phyloP scores from a whole-genome alignment of 2,888 invertebrate species.

The Napeogenes inachia region DNA sequence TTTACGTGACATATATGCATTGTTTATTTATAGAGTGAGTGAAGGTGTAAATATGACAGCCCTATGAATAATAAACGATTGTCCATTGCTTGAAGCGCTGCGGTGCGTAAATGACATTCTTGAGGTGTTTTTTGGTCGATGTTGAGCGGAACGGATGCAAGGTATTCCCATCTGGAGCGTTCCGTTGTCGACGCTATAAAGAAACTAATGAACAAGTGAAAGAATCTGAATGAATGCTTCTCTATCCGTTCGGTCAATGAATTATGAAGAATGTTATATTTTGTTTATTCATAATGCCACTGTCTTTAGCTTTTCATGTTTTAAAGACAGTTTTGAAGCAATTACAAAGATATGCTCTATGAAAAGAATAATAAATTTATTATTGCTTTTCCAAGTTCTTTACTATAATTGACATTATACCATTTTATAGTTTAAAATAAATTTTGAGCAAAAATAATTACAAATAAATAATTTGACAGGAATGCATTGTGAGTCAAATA shows the following conservation, averaged over 20 bases:
- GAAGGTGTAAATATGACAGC: conserved; percentile 28
- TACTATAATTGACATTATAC: background rate
- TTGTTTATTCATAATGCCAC: conserved; percentile 20
- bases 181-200: conserved; percentile 39
- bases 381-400: too few relatives aligned
- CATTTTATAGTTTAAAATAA: too few relatives aligned
- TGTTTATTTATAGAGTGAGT: background rate
- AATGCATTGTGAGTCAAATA: conserved; percentile 1
- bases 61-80: conserved; percentile 39
- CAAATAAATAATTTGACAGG: background rate
- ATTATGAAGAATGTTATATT: conserved; percentile 27
- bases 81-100: conserved; percentile 33
- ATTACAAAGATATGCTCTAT: too few relatives aligned
- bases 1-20: background rate
- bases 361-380: too few relatives aligned
- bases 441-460: background rate
- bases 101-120: conserved; percentile 66
- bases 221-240: conserved; percentile 39
- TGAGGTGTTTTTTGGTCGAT: conserved; percentile 60
- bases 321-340: too few relatives aligned
- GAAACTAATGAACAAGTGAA: conserved; percentile 49
- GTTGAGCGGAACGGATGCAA: conserved; percentile 60
- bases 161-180: conserved; percentile 45
- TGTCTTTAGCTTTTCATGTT: too few relatives aligned
- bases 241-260: conserved; percentile 26